These are phyloP conservation scores for Eonycteris spelaea DNA, from an alignment of 2,113 vertebrate species.

Conservation along the genomic window DNA sequence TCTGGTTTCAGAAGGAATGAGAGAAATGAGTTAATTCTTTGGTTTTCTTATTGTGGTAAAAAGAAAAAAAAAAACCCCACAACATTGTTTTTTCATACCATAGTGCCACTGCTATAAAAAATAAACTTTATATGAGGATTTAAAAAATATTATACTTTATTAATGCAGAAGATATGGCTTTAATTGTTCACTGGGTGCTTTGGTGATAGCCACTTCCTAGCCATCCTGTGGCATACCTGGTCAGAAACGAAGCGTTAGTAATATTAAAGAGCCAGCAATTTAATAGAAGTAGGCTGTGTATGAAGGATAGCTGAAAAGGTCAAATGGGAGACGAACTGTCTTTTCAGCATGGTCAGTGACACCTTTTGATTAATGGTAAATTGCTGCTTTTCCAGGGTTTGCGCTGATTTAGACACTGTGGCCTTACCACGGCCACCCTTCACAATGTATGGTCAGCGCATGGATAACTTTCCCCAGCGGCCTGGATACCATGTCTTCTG, in stretches of 20 bases:
- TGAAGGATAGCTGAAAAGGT: neutral
- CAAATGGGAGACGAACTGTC: neutral
- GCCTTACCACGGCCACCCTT: neutral
- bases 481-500: neutral
- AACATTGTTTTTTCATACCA: neutral
- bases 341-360: neutral
- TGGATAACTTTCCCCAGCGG: neutral
- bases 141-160: neutral
- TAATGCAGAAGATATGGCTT: neutral
- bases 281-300: neutral
- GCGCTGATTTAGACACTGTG: neutral
- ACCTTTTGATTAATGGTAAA: neutral
- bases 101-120: neutral
- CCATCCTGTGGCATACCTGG: neutral
- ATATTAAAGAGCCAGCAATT: neutral
- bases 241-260: neutral
- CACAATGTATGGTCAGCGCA: neutral
- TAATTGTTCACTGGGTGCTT: neutral
- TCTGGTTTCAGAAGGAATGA: slow-evolving; percentile 4
- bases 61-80: neutral
- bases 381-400: neutral
- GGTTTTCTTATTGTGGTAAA: neutral
- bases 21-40: slow-evolving; percentile 4
- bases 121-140: neutral
- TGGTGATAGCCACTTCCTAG: neutral